Conservation (phyloP, 2,797 vertebrate species). For the Hapalemur alaotrensis region DNA sequence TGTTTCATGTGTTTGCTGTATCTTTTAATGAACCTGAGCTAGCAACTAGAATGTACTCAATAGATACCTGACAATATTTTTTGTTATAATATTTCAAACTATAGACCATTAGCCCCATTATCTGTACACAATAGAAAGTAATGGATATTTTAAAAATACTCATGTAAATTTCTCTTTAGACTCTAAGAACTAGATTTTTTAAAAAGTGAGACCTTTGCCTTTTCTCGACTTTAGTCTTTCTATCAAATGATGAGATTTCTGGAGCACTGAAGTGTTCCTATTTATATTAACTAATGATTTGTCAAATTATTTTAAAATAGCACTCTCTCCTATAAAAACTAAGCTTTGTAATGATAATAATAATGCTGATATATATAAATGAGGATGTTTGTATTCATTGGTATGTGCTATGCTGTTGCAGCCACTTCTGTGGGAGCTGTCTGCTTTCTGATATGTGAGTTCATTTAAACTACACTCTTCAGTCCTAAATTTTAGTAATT, state of each 20-base stretch:
- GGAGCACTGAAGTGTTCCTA: neutral
- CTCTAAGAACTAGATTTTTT: neutral
- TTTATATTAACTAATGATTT: conserved; percentile 44
- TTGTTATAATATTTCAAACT: conserved; percentile 15
- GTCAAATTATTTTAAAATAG: conserved; percentile 56
- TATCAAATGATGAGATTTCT: conserved; percentile 23
- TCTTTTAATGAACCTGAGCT: neutral
- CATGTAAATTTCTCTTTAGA: conserved; percentile 6
- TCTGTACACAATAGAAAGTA: neutral
- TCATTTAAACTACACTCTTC: conserved; percentile 64
- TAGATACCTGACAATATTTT: neutral
- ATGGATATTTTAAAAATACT: neutral
- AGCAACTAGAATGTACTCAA: neutral
- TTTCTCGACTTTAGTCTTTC: neutral
- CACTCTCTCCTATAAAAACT: neutral
- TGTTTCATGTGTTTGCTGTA: neutral
- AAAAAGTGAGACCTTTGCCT: neutral
- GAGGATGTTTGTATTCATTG: neutral
- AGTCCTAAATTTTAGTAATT: conserved; percentile 74
- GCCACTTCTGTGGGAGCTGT: neutral
- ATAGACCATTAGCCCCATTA: neutral
- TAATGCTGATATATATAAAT: neutral
- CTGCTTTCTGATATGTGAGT: conserved; percentile 64
- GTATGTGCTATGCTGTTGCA: neutral
- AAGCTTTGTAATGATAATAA: neutral